A percentile compares a stretch with the other conserved stretches of the same genome.
phyloP scores from a whole-genome alignment of 30 jellyfish, hydroid and myxozoan genomes.

The Mastigias papua region DNA sequence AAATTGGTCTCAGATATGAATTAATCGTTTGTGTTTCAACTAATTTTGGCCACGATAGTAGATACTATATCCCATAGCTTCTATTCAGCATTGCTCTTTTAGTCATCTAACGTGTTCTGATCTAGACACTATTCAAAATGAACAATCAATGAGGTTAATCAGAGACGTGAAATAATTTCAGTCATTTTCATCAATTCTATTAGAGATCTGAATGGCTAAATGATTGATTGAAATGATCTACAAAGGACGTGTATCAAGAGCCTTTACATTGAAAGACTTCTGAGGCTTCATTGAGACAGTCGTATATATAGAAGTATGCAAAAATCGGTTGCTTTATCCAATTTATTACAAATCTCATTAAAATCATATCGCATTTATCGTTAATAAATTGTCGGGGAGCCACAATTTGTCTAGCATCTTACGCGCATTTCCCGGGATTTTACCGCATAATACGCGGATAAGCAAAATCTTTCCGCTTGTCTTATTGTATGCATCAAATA shows the following conservation, averaged over 20 bases:
- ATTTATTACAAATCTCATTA: not conserved
- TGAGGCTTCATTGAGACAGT: not conserved
- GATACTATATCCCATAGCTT: not conserved
- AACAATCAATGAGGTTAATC: too few relatives aligned
- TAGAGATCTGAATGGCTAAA: too few relatives aligned
- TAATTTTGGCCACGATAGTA: too few relatives aligned
- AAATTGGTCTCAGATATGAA: too few relatives aligned
- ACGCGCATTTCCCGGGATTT: conserved; percentile 20
- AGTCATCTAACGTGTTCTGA: not conserved
- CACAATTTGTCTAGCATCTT: conserved; percentile 3
- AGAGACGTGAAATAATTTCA: too few relatives aligned
- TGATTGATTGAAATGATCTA: too few relatives aligned
- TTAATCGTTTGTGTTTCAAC: too few relatives aligned
- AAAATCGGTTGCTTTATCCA: not conserved
- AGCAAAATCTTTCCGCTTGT: not conserved
- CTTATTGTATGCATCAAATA: not conserved
- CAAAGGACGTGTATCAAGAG: not conserved
- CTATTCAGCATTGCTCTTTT: not conserved
- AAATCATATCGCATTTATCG: conserved; percentile 8
- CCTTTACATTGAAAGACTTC: not conserved
- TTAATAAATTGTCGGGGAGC: conserved; percentile 14
- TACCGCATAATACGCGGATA: conserved; percentile 17
- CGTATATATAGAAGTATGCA: not conserved
- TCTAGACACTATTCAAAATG: not conserved
- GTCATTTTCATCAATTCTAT: too few relatives aligned